A percentile compares a stretch with the other conserved stretches of the same genome.
phyloP scores from a whole-genome alignment of 37 sponge, comb jelly and placozoan genomes.

The Cliona cf. orientalis region DNA sequence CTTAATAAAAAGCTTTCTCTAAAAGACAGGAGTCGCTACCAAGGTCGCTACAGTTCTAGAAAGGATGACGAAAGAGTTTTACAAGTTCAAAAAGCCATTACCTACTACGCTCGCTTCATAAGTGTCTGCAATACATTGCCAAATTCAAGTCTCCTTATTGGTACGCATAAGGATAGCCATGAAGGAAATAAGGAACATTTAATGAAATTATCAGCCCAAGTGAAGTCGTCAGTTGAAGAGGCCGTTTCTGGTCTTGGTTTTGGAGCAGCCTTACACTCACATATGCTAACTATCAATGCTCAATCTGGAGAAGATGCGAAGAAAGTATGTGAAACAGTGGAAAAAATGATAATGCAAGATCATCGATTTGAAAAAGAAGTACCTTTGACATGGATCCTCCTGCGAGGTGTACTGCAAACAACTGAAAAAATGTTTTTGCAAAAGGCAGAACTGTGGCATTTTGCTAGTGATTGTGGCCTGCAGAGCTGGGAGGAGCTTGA shows the following conservation, averaged over 20 bases:
- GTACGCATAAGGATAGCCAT: neutral
- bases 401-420: neutral
- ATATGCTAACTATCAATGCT: constrained; percentile 8
- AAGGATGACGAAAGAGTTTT: neutral
- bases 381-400: constrained; percentile 4
- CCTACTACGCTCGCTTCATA: neutral
- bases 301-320: neutral
- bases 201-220: neutral
- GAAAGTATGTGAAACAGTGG: neutral
- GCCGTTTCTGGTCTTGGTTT: neutral
- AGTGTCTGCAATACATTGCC: constrained; percentile 6
- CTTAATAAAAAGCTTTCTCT: neutral
- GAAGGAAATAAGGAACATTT: neutral
- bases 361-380: constrained; percentile 9
- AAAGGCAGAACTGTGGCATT: too few relatives aligned
- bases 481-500: too few relatives aligned
- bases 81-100: too few relatives aligned
- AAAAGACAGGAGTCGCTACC: neutral
- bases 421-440: constrained; percentile 2
- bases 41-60: neutral
- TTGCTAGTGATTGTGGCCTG: too few relatives aligned
- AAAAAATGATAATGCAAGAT: neutral
- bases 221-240: too few relatives aligned
- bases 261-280: neutral
- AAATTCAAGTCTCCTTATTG: neutral